Conservation (phyloP, 2,797 vertebrate species). For the Poecilia gillii region DNA sequence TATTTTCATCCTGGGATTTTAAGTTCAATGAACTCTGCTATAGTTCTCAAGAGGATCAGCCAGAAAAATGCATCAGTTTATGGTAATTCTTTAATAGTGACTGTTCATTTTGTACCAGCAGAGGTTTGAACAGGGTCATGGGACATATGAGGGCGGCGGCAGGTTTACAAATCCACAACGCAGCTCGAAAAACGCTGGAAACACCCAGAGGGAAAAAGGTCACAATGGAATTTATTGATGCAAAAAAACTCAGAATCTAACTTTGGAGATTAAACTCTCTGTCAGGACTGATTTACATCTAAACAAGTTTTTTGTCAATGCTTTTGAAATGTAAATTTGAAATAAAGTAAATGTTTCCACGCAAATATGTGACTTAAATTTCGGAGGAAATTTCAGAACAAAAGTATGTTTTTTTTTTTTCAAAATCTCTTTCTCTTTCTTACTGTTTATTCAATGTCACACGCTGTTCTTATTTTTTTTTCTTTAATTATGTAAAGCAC, state of each 20-base stretch:
- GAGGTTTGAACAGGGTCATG: conserved; percentile 30
- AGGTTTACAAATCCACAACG: neutral
- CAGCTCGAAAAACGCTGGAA: neutral
- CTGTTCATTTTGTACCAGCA: neutral
- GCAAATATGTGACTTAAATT: neutral
- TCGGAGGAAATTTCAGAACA: too few species aligned
- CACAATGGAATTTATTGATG: neutral
- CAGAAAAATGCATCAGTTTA: conserved; percentile 5
- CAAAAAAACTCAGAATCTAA: neutral
- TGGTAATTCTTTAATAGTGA: conserved; percentile 39
- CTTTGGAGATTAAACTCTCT: neutral
- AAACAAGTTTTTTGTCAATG: neutral
- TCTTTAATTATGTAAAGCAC: too few species aligned
- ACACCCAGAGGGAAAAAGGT: neutral
- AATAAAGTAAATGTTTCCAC: neutral
- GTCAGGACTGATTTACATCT: neutral
- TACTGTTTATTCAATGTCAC: too few species aligned
- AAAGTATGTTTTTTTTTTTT: too few species aligned
- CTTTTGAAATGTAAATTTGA: neutral
- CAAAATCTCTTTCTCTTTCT: too few species aligned
- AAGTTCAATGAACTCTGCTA: neutral
- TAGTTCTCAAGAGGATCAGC: conserved; percentile 17
- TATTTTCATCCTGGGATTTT: conserved; percentile 13
- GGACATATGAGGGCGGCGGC: neutral
- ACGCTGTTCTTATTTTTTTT: too few species aligned